phyloP scores from a whole-genome alignment of 2,113 vertebrate genomes.

The Periophthalmodon schlosseri region DNA sequence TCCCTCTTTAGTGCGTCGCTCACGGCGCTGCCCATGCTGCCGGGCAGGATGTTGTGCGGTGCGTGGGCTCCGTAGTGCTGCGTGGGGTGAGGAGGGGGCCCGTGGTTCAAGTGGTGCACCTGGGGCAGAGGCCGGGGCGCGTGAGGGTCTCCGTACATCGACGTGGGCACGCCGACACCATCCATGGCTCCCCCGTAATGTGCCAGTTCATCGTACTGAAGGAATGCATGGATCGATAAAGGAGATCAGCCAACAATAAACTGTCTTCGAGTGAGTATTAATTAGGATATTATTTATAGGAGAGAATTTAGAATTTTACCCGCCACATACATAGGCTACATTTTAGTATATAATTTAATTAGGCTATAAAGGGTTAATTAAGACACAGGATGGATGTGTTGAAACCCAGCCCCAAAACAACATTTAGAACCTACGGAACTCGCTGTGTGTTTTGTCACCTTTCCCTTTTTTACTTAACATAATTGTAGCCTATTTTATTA shows the following conservation, averaged over 20 bases:
- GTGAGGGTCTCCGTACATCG: conserved; percentile 95
- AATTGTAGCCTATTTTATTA: neutral
- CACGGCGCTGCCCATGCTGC: conserved; percentile 91
- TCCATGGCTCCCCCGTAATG: conserved; percentile 94
- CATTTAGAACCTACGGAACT: neutral
- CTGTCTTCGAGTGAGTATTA: neutral
- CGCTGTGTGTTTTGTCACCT: too few species aligned
- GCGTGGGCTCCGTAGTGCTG: conserved; percentile 94
- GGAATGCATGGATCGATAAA: neutral
- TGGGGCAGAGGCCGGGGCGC: conserved; percentile 89
- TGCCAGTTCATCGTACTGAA: conserved; percentile 93
- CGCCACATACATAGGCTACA: too few species aligned
- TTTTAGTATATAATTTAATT: too few species aligned
- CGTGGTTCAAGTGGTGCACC: conserved; percentile 94
- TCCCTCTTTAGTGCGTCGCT: conserved; percentile 93
- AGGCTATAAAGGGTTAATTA: too few species aligned
- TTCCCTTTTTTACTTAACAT: too few species aligned
- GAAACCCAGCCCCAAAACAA: neutral
- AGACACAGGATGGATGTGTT: too few species aligned
- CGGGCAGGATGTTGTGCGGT: conserved; percentile 90
- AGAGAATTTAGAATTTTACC: too few species aligned
- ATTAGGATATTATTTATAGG: neutral
- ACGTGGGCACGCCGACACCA: conserved; percentile 88
- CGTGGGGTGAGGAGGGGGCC: conserved; percentile 89
- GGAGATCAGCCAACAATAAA: neutral